Evolutionary conservation across 2,113 vertebrate species (phyloP), one percentile per base, ranked within the genome.

Genomic region (Ophthalmotilapia sp.): DNA sequence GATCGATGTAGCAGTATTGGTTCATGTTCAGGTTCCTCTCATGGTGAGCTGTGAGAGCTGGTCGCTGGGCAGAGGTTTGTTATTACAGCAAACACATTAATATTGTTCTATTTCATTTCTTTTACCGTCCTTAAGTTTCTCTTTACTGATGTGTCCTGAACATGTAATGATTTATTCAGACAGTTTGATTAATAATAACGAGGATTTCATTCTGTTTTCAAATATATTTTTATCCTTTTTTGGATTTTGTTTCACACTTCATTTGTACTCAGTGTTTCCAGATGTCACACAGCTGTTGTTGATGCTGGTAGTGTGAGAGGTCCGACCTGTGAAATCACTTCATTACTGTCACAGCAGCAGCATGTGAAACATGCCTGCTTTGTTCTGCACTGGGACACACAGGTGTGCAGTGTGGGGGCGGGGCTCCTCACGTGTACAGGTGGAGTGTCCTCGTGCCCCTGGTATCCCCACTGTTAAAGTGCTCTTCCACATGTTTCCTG

Each of bases 161-260:
- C 8, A 58, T 9, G 55, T 58, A 26, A 29, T 3, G 55, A 0
- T 58, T 58, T 15, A 29, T 58, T 58, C 55, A 56, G 0, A 56
- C 55, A 58, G 13, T 58, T 58, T 29, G 55, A 56, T 49, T 49
- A 49, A 49, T 58, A 58, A 15, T 0, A 29, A 29, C 23, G 0
- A 58, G 55, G 55, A 56, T 3, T 56, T 56, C 23, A 1, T 29
- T 29, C 45, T 47, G 45, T 4, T 56, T 5, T 56, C 14, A 26
- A 5, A 0, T 29, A 0, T 29, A 0, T 56, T 56, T 55, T 56
- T 56, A 29, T 56, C 54, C 54, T 58, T 13, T 55, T 13, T 1
- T 55, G 53, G 53, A 55, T 55, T 55, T 58, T 29, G 23, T 29
- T 58, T 2, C 55, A 29, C 55, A 15, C 55, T 15, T 29, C 13